Conservation (phyloP, 2,888 invertebrate genomes). For the Ophioninae sp. region DNA sequence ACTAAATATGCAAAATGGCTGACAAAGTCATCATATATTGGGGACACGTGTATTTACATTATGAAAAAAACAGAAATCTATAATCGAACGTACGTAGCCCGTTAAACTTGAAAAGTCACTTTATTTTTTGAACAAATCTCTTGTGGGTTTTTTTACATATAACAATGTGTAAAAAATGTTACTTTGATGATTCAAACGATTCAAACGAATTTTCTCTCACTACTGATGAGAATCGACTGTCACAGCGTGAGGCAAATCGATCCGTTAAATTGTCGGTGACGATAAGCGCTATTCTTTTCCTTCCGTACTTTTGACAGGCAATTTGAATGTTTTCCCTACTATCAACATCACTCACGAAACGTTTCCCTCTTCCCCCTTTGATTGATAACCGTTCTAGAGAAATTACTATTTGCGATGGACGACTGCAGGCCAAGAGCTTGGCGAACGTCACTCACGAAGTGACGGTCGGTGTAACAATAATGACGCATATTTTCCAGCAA, state of each 20-base stretch:
- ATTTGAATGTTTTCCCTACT: slow-evolving; percentile 41
- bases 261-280: background rate
- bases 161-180: no score
- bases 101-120: no score
- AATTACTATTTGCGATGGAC: background rate
- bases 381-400: background rate
- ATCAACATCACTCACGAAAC: slow-evolving; percentile 25
- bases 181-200: no score
- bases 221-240: no score
- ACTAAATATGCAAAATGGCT: no score
- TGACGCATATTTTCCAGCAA: slow-evolving; percentile 41
- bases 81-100: no score
- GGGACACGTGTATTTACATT: no score
- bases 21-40: no score
- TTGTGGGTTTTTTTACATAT: no score
- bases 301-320: slow-evolving; percentile 7
- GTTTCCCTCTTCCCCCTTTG: background rate
- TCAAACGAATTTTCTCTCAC: no score
- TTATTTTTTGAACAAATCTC: no score
- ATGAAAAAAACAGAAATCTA: no score
- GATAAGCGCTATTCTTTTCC: background rate
- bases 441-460: slow-evolving; percentile 25
- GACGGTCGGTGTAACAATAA: slow-evolving; percentile 13
- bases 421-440: background rate
- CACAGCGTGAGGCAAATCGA: background rate